Evolutionary conservation across 2,797 vertebrate species (phyloP).

Genomic region (Pterois miles): DNA sequence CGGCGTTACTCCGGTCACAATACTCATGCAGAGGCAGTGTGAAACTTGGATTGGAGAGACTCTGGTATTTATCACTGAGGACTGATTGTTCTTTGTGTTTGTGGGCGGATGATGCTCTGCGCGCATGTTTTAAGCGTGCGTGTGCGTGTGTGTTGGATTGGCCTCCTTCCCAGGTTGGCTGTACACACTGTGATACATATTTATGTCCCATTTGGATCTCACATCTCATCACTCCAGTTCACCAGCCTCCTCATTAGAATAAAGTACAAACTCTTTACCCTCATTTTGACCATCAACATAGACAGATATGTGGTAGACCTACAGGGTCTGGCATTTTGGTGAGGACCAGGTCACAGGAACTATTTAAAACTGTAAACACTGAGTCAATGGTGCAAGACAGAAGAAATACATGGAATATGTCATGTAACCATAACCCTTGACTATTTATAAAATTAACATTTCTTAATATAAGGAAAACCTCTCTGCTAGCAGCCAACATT

Average conservation of each 20-base stretch:
- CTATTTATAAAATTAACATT: not conserved
- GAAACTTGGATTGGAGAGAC: slow-evolving; percentile 41
- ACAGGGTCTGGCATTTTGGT: not conserved
- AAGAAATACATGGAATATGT: not conserved
- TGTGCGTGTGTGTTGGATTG: slow-evolving; percentile 26
- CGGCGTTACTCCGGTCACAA: slow-evolving; percentile 3
- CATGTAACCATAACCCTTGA: not conserved
- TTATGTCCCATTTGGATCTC: slow-evolving; percentile 31
- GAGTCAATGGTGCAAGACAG: not conserved
- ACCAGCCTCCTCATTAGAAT: slow-evolving; percentile 31
- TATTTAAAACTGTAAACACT: not conserved
- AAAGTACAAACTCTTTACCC: slow-evolving; percentile 6
- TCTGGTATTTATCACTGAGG: slow-evolving; percentile 52
- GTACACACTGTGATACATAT: slow-evolving; percentile 32
- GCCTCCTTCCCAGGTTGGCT: slow-evolving; percentile 52
- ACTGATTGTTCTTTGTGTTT: slow-evolving; percentile 61
- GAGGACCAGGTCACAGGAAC: not conserved
- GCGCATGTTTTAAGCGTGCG: slow-evolving; percentile 13
- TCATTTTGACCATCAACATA: not conserved
- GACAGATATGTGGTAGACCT: not conserved
- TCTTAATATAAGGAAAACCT: not conserved
- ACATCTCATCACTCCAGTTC: slow-evolving; percentile 53
- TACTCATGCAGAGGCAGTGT: slow-evolving; percentile 28
- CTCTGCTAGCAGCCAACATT: not conserved
- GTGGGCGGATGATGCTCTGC: slow-evolving; percentile 62